Evolutionary conservation across 2,888 invertebrate species (phyloP).

Genomic region (Tipula unca): DNA sequence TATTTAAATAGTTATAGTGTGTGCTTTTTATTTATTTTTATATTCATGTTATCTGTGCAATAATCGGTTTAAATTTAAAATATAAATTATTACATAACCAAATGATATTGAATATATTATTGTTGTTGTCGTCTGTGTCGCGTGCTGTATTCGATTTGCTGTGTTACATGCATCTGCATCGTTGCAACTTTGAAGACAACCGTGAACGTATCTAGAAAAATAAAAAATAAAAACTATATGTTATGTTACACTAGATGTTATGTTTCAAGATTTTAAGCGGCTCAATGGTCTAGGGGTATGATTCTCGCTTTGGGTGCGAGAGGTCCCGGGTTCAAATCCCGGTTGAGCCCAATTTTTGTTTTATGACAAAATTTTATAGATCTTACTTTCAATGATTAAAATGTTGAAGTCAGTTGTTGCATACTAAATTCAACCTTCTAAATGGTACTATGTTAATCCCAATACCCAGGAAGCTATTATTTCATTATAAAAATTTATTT

Average conservation of each 20-base stretch:
- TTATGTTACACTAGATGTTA: background rate
- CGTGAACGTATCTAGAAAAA: slow-evolving; percentile 70
- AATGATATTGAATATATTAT: background rate
- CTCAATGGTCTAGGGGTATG: slow-evolving; percentile 61
- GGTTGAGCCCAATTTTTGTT: slow-evolving; percentile 48
- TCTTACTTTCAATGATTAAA: too few relatives aligned
- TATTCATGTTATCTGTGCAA: background rate
- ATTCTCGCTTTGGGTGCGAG: slow-evolving; percentile 60
- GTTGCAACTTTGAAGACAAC: slow-evolving; percentile 90
- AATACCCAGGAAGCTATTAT: too few relatives aligned
- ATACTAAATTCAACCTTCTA: too few relatives aligned
- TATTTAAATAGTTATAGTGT: background rate
- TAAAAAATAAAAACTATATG: background rate
- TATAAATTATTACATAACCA: background rate
- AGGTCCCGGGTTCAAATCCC: slow-evolving; percentile 61
- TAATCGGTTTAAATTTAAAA: background rate
- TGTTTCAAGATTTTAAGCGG: slow-evolving; percentile 31
- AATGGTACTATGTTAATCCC: too few relatives aligned
- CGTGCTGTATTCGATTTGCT: slow-evolving; percentile 21
- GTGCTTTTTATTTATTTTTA: background rate
- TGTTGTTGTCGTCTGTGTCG: background rate
- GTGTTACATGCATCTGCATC: slow-evolving; percentile 86
- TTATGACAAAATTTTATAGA: too few relatives aligned
- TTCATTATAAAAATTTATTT: background rate
- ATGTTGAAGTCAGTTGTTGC: too few relatives aligned